phyloP scores from a whole-genome alignment of 2,113 vertebrate species.

The Onychostoma macrolepis region DNA sequence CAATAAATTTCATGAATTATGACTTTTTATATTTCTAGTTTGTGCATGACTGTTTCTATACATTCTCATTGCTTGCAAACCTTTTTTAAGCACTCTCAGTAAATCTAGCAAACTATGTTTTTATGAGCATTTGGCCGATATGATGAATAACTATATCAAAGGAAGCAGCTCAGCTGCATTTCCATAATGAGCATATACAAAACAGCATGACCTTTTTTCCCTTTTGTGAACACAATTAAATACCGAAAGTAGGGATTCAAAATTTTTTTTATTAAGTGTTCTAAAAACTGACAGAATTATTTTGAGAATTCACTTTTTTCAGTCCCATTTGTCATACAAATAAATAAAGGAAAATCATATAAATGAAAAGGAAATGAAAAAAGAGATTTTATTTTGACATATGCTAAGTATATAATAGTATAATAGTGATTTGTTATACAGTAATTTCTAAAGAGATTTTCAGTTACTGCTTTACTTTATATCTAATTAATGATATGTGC shows the following conservation, averaged over 20 bases:
- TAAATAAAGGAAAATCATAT: background rate
- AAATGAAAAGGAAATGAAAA: background rate
- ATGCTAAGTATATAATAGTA: background rate
- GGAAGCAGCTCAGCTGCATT: constrained; percentile 10
- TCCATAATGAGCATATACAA: constrained; percentile 6
- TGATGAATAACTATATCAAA: constrained; percentile 10
- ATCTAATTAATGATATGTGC: background rate
- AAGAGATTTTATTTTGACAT: background rate
- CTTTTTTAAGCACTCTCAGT: background rate
- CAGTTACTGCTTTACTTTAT: background rate
- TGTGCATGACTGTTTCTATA: background rate
- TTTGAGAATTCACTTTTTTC: background rate
- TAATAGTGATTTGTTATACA: background rate
- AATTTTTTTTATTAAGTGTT: too few species aligned
- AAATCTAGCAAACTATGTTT: background rate
- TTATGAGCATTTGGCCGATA: background rate
- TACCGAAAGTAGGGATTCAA: too few species aligned
- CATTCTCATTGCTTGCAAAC: background rate
- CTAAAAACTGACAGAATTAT: background rate
- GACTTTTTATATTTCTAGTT: background rate
- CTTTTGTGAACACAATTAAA: background rate
- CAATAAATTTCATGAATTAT: too few species aligned
- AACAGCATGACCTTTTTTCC: background rate
- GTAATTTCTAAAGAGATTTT: background rate
- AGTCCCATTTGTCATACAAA: background rate